Conservation (phyloP, 2,113 vertebrate genomes). For the Chauna torquata region DNA sequence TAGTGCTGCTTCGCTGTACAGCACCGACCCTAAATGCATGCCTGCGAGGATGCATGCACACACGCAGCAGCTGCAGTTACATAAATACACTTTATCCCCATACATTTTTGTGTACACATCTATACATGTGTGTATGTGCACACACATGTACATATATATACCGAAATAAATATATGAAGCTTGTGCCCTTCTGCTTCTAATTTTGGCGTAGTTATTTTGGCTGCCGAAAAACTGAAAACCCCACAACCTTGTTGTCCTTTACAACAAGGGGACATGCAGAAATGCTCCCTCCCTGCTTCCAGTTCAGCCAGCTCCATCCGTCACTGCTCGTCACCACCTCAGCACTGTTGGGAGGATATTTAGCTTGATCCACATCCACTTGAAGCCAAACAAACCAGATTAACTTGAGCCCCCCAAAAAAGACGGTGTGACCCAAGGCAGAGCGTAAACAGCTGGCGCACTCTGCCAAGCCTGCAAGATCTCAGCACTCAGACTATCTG, state of each 20-base stretch:
- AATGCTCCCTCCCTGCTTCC: not conserved
- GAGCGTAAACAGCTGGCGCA: not conserved
- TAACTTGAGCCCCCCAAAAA: not conserved
- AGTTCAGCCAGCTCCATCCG: not conserved
- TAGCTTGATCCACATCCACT: not conserved
- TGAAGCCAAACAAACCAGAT: not conserved
- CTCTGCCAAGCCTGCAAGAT: not conserved
- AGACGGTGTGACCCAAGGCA: not conserved
- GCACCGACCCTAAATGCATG: not conserved
- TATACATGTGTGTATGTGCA: not conserved
- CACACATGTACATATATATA: not conserved
- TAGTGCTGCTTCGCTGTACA: not conserved
- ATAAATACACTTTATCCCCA: not conserved
- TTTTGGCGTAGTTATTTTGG: not conserved
- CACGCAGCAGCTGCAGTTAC: not conserved
- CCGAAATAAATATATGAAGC: not conserved
- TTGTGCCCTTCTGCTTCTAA: not conserved
- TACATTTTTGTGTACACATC: not conserved
- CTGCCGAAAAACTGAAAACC: not conserved
- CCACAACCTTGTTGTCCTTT: not conserved
- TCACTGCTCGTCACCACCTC: not conserved
- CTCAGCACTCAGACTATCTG: not conserved
- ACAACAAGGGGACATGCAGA: not conserved
- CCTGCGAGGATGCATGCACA: rapidly evolving
- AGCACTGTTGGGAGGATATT: not conserved